These are phyloP conservation scores for Takifugu rubripes DNA, from an alignment of 2,797 vertebrate species.

Conservation along the genomic window DNA sequence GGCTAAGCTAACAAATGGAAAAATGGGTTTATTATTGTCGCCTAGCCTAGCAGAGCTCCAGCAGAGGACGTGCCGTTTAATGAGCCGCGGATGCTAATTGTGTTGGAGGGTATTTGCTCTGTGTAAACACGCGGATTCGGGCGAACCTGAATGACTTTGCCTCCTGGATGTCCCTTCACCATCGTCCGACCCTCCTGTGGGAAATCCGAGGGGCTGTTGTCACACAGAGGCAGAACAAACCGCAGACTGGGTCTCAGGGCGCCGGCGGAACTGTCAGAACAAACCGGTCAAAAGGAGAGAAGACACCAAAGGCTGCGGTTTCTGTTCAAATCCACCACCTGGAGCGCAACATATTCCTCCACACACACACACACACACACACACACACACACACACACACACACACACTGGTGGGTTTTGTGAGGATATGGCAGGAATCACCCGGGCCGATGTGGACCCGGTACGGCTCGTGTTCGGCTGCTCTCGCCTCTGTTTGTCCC, in stretches of 20 bases:
- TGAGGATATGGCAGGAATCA: constrained; percentile 48
- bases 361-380: constrained; percentile 22
- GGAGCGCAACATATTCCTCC: constrained; percentile 46
- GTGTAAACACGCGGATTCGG: no score
- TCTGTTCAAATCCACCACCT: constrained; percentile 51
- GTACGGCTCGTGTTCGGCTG: constrained; percentile 46
- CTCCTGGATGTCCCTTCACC: no score
- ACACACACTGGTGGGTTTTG: constrained; percentile 23
- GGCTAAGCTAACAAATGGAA: no score
- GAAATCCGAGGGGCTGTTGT: constrained; percentile 4
- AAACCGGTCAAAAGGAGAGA: constrained; percentile 16
- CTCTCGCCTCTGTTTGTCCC: constrained; percentile 65
- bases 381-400: constrained; percentile 16
- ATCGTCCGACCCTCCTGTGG: not conserved
- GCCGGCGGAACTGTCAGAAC: no score
- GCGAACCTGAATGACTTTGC: no score
- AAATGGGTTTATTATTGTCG: no score
- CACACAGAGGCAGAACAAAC: constrained; percentile 14
- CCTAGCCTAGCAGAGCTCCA: no score
- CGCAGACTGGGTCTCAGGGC: constrained; percentile 1
- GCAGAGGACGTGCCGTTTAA: no score
- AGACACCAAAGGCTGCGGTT: constrained; percentile 23
- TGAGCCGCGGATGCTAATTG: no score
- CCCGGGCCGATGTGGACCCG: constrained; percentile 26
- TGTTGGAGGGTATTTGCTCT: no score